Evolutionary conservation across 2,888 invertebrate species (phyloP), one percentile per base, ranked within the genome.

Genomic region (Thera obeliscata): DNA sequence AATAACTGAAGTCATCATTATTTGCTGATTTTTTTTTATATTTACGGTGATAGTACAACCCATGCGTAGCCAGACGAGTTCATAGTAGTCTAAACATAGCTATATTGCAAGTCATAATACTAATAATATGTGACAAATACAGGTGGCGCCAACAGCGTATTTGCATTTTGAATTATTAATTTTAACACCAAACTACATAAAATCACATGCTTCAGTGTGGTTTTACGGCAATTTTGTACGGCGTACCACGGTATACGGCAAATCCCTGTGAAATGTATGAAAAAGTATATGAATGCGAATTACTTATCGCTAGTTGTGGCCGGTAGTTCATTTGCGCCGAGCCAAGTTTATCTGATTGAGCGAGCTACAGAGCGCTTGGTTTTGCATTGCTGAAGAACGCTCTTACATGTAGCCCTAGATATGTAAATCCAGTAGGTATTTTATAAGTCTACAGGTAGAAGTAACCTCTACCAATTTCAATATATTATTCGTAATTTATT

Each of bases 131-230:
- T 54, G 36, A n/a, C 35, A 33, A 59, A 33, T 2, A 49, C 49
- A 8, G 48, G 50, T 38, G 66, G 66, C 61, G 66, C 66, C 66
- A 54, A 33, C 11, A 7, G 4, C 43, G n/a, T 52, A 61, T 66
- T 66, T 66, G 46, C 66, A 66, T 66, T 48, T 61, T 12, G 52
- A 36, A 56, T 55, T 61, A 52, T n/a, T 49, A 35, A 58, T 58
- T 58, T 49, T 35, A 33, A 35, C 11, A 3, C 36, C 35, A 49
- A 49, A 7, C 36, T 49, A 49, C 58, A 58, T n/a, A 3, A 35
- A 9, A 48, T 48, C 3, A 4, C 56, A 46, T 2, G 8, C 33
- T 57, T 7, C 57, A 48, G 48, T 35, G 11, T 33, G 5, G 12
- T 22, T 41, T 12, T 12, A 12, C 49, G 6, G 1, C 4, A 6